phyloP scores from a whole-genome alignment of 2,113 vertebrate species.

The Marmota flaviventris region DNA sequence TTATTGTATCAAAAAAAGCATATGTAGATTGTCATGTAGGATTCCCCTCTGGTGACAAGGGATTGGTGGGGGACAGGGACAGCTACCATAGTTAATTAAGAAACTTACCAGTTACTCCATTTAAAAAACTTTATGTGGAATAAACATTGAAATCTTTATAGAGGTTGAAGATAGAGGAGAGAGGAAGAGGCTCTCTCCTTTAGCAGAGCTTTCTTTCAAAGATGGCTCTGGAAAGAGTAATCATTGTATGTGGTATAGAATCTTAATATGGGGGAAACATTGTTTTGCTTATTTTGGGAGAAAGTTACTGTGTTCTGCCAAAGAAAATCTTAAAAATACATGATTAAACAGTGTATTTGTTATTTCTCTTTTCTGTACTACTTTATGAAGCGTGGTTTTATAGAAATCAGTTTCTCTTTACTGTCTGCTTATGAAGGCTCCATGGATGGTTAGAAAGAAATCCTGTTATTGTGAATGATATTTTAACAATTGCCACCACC shows the following conservation, averaged over 20 bases:
- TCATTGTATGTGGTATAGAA: background rate
- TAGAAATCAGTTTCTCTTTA: slow-evolving; percentile 39
- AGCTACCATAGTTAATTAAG: background rate
- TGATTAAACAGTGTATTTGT: background rate
- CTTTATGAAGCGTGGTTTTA: slow-evolving; percentile 23
- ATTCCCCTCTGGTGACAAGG: background rate
- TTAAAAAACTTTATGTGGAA: background rate
- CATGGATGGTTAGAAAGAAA: slow-evolving; percentile 8
- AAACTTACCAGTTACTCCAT: background rate
- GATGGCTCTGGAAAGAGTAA: slow-evolving; percentile 59
- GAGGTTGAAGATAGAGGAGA: background rate
- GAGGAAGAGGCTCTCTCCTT: background rate
- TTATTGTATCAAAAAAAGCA: slow-evolving; percentile 22
- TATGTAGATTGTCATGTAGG: background rate
- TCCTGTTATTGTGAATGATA: background rate
- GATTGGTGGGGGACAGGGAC: no score
- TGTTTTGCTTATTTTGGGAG: slow-evolving; percentile 46
- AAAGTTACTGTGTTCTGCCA: background rate
- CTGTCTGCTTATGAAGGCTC: slow-evolving; percentile 21
- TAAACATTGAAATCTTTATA: background rate
- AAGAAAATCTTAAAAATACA: slow-evolving; percentile 51
- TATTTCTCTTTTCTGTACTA: background rate
- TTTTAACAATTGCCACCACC: background rate
- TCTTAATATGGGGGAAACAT: slow-evolving; percentile 36
- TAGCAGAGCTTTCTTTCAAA: slow-evolving; percentile 38